phyloP scores from a whole-genome alignment of 1,140 invertebrate genomes.

The Coelopa frigida region DNA sequence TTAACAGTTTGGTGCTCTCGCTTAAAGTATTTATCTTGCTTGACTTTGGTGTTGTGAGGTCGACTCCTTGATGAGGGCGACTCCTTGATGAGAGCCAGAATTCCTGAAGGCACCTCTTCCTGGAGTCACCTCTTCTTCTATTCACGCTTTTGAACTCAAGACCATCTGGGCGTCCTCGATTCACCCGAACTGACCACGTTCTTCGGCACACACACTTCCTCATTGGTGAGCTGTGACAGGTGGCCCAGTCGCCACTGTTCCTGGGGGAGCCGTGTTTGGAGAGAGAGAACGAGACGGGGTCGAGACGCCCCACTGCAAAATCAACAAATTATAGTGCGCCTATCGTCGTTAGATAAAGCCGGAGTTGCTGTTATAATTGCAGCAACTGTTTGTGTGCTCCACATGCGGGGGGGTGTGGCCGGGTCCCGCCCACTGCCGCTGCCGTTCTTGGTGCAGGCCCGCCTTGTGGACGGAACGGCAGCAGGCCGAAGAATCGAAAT shows the following conservation, averaged over 20 bases:
- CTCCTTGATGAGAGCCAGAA: too few species aligned
- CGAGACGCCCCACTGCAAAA: too few species aligned
- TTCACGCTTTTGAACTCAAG: too few species aligned
- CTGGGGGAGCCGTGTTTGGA: too few species aligned
- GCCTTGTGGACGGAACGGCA: background rate
- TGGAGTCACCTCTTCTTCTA: too few species aligned
- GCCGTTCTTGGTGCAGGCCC: background rate
- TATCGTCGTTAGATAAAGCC: slow-evolving; percentile 10
- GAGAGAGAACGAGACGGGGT: too few species aligned
- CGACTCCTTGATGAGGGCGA: too few species aligned
- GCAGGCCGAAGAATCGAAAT: background rate
- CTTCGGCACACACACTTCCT: background rate
- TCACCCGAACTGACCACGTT: background rate
- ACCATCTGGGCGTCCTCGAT: too few species aligned
- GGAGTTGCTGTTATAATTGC: slow-evolving; percentile 2
- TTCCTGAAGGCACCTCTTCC: too few species aligned
- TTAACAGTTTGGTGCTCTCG: too few species aligned
- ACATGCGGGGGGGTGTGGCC: background rate
- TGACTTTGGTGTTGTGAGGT: too few species aligned
- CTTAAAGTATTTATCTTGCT: too few species aligned
- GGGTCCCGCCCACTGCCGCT: background rate
- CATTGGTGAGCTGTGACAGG: slow-evolving; percentile 6
- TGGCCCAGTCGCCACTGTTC: slow-evolving; percentile 4
- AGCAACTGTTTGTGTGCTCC: background rate
- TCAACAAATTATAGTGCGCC: slow-evolving; percentile 35